phyloP scores from a whole-genome alignment of 2,797 vertebrate species.

The Enteromius paludinosus region DNA sequence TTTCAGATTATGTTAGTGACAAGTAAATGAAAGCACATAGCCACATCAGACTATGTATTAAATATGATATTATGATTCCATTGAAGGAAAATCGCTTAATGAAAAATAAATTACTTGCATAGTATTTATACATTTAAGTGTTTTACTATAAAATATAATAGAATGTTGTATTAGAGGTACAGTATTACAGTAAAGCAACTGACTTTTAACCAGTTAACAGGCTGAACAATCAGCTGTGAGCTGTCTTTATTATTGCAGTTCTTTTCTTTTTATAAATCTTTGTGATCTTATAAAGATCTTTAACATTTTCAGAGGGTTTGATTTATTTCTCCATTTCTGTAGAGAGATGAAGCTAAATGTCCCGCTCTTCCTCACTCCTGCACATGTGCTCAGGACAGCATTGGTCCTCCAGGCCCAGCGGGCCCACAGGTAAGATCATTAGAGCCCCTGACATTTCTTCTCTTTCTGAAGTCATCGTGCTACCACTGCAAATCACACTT shows the following conservation, averaged over 20 bases:
- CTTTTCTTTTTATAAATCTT: not conserved
- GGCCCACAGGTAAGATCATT: constrained; percentile 88
- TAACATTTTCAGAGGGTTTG: constrained; percentile 16
- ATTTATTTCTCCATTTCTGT: constrained; percentile 35
- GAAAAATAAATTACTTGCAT: not conserved
- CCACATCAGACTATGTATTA: not conserved
- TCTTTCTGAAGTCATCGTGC: constrained; percentile 42
- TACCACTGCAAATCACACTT: constrained; percentile 54
- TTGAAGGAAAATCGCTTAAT: not conserved
- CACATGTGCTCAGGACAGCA: constrained; percentile 95
- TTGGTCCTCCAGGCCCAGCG: constrained; percentile 92
- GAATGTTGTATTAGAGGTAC: not conserved
- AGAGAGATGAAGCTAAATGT: constrained; percentile 98
- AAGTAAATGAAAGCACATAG: not conserved
- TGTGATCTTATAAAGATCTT: too few relatives aligned
- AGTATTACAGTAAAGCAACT: not conserved
- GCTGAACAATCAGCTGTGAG: not conserved
- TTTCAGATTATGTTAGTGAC: not conserved
- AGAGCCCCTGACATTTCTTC: constrained; percentile 57
- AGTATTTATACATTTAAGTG: not conserved
- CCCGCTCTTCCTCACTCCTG: constrained; percentile 95
- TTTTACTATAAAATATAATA: not conserved
- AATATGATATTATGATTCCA: not conserved
- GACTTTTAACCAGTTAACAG: not conserved
- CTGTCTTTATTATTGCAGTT: not conserved